Evolutionary conservation across 2,797 vertebrate genomes (phyloP).

Genomic region (Pseudochromis fuscus): DNA sequence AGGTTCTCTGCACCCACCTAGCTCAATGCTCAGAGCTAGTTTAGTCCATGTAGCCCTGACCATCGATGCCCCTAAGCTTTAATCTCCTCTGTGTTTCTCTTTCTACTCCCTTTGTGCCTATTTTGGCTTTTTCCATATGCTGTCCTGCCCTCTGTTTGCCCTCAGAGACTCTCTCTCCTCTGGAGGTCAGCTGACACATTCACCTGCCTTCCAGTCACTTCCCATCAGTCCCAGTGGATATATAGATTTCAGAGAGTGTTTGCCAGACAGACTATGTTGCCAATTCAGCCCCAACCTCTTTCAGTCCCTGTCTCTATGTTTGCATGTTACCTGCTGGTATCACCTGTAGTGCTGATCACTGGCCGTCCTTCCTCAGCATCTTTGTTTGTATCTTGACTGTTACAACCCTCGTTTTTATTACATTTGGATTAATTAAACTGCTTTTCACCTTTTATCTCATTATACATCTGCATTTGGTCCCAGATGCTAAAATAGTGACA

Average conservation of each 20-base stretch:
- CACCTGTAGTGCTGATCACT: constrained; percentile 4
- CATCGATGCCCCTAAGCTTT: background rate
- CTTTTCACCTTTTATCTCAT: background rate
- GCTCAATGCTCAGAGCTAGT: background rate
- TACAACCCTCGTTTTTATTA: background rate
- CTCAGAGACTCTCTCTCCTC: constrained; percentile 21
- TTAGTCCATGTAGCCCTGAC: background rate
- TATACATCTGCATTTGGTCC: constrained; percentile 5
- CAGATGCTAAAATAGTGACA: background rate
- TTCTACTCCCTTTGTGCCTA: background rate
- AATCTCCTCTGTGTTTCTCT: constrained; percentile 1
- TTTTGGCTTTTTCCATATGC: constrained; percentile 15
- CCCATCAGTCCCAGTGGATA: constrained; percentile 12
- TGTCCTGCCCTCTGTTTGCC: constrained; percentile 25
- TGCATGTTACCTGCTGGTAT: constrained; percentile 8
- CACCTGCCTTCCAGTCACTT: constrained; percentile 42
- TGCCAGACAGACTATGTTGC: constrained; percentile 28
- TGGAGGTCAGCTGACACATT: constrained; percentile 32
- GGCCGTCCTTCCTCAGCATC: constrained; percentile 1
- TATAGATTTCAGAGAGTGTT: constrained; percentile 22
- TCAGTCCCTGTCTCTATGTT: background rate
- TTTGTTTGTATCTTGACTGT: background rate
- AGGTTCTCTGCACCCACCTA: constrained; percentile 12
- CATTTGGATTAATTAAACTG: constrained; percentile 1
- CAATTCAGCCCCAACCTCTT: constrained; percentile 31